Conservation (phyloP, 2,113 vertebrate genomes). For the Rousettus leschenaultii region DNA sequence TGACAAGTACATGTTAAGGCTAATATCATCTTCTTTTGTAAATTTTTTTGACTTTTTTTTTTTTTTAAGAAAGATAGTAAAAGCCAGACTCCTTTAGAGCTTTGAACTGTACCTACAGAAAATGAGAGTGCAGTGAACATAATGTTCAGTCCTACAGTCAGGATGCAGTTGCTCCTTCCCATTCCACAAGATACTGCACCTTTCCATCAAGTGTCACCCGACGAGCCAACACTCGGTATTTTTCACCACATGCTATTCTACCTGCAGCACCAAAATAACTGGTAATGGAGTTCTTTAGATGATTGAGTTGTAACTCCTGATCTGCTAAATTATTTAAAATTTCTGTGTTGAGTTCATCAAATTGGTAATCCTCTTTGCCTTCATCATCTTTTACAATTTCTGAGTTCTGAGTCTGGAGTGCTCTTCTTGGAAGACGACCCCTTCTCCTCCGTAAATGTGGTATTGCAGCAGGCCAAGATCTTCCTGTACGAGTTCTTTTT, state of each 20-base stretch:
- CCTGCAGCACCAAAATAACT: conserved; percentile 98
- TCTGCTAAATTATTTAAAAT: conserved; percentile 94
- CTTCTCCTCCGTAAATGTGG: conserved; percentile 89
- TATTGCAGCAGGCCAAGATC: conserved; percentile 89
- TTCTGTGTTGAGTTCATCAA: conserved; percentile 92
- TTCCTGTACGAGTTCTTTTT: conserved; percentile 89
- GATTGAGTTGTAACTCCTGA: conserved; percentile 94
- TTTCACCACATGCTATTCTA: conserved; percentile 97
- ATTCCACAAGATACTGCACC: conserved; percentile 99
- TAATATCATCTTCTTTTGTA: conserved; percentile 73
- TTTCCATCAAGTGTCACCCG: conserved; percentile 96
- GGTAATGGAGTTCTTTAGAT: conserved; percentile 97
- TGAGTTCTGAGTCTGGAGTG: conserved; percentile 91
- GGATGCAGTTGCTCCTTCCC: conserved; percentile 98
- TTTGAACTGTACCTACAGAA: conserved; percentile 81
- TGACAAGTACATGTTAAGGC: conserved; percentile 85
- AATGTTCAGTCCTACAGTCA: conserved; percentile 86
- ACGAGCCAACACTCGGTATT: conserved; percentile 95
- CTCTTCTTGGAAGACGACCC: conserved; percentile 92
- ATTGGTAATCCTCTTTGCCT: conserved; percentile 86
- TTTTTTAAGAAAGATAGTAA: conserved; percentile 78
- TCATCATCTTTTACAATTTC: conserved; percentile 90
- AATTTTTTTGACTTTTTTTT: conserved; percentile 72
- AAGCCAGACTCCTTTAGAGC: conserved; percentile 76
- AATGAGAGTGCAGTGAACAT: conserved; percentile 83